A percentile compares a stretch with the other conserved stretches of the same genome.
phyloP scores from a whole-genome alignment of 2,888 invertebrate species.

The Lasius fuliginosus region DNA sequence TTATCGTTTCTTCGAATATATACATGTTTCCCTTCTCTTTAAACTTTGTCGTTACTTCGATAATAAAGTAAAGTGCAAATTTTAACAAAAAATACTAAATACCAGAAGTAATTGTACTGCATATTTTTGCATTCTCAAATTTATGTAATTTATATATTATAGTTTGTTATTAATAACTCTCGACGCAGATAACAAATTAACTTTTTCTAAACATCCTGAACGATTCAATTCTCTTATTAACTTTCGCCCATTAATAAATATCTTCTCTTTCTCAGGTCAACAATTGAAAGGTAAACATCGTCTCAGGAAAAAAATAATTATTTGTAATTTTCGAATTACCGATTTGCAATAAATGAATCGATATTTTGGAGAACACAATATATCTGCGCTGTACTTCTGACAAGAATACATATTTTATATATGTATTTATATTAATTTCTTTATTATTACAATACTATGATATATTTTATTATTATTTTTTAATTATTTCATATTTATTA shows the following conservation, averaged over 20 bases:
- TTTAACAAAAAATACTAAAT: not conserved
- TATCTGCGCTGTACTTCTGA: not conserved
- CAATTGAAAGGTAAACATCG: not conserved
- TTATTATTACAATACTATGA: not conserved
- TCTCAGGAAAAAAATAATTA: too few relatives aligned
- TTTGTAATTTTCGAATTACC: not conserved
- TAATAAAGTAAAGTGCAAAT: not conserved
- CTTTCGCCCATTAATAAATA: not conserved
- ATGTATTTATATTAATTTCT: not conserved
- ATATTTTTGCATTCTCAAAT: not conserved
- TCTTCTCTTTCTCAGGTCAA: not conserved
- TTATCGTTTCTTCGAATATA: slow-evolving; percentile 22
- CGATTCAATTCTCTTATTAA: not conserved
- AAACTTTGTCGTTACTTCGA: not conserved
- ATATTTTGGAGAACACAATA: not conserved
- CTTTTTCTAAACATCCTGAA: not conserved
- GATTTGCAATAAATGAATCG: not conserved
- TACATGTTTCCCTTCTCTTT: not conserved
- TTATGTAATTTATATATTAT: not conserved
- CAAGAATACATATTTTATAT: not conserved
- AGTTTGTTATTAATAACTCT: not conserved
- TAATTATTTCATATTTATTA: not conserved
- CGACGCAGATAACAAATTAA: not conserved
- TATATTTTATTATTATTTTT: not conserved
- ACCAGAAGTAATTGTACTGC: not conserved